Conservation (phyloP, 2,113 vertebrate genomes). For the Piprites chloris region DNA sequence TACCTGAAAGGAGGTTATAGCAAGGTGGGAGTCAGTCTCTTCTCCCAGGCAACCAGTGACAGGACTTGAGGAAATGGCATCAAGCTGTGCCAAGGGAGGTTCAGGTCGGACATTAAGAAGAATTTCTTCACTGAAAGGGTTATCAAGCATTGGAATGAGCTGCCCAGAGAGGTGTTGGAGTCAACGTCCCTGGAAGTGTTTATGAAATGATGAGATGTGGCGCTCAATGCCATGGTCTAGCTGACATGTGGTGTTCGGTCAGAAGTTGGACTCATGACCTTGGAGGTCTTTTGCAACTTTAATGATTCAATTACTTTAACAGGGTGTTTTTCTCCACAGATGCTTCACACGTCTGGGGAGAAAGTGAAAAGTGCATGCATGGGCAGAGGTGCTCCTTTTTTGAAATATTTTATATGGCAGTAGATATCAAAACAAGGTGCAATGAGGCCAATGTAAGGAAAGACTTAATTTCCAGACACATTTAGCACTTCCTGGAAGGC, state of each 20-base stretch:
- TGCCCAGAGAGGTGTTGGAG: neutral
- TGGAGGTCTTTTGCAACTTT: neutral
- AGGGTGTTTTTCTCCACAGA: neutral
- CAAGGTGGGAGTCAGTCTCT: neutral
- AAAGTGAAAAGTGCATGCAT: neutral
- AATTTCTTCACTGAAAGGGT: neutral
- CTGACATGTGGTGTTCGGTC: neutral
- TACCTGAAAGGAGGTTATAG: neutral
- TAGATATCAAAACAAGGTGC: neutral
- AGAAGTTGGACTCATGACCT: neutral
- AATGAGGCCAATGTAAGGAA: neutral
- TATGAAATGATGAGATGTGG: neutral
- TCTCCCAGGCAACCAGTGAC: neutral
- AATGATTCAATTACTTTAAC: neutral
- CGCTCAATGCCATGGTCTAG: neutral
- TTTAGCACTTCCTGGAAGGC: neutral
- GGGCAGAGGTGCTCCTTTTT: neutral
- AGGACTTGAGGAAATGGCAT: neutral
- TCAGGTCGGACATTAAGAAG: neutral
- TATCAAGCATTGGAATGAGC: accelerated
- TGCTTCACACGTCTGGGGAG: neutral
- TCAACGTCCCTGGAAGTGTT: neutral
- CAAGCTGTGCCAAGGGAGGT: neutral
- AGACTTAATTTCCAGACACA: neutral
- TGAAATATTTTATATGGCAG: neutral